phyloP scores from a whole-genome alignment of 2,113 vertebrate species.

The Cyrtonyx montezumae region DNA sequence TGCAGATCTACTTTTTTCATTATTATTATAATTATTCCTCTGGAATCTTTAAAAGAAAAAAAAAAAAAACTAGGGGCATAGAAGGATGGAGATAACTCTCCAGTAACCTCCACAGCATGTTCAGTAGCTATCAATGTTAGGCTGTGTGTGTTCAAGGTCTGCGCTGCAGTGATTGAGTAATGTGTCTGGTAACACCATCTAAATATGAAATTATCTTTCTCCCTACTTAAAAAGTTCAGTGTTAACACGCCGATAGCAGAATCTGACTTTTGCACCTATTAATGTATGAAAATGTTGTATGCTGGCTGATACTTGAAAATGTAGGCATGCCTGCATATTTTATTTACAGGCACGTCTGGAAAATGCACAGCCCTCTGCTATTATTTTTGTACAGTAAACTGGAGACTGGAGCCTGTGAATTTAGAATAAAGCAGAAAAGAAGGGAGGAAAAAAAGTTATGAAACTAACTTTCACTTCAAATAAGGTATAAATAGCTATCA shows the following conservation, averaged over 20 bases:
- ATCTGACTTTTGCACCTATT: not conserved
- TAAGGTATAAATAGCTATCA: not conserved
- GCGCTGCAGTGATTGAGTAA: not conserved
- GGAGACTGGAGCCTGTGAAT: not conserved
- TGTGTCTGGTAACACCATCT: not conserved
- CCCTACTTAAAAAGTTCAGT: not conserved
- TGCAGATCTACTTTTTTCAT: not conserved
- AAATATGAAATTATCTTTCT: conserved; percentile 21
- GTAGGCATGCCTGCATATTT: not conserved
- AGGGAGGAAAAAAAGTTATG: accelerated
- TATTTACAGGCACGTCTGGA: not conserved
- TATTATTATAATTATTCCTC: not conserved
- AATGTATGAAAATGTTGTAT: not conserved
- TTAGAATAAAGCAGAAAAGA: not conserved
- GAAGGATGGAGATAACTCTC: not conserved
- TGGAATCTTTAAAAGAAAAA: not conserved
- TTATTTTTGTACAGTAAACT: conserved; percentile 26
- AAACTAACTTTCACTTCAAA: not conserved
- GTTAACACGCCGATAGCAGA: not conserved
- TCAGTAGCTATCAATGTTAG: not conserved
- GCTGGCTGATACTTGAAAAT: not conserved
- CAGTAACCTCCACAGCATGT: not conserved
- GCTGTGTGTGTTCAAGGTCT: not conserved
- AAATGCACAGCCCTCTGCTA: not conserved
- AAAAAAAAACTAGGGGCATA: not conserved